Percentiles rank a stretch among this genome's conserved stretches.
Conservation (phyloP, 2,888 invertebrate species). For the Globia sparganii region DNA sequence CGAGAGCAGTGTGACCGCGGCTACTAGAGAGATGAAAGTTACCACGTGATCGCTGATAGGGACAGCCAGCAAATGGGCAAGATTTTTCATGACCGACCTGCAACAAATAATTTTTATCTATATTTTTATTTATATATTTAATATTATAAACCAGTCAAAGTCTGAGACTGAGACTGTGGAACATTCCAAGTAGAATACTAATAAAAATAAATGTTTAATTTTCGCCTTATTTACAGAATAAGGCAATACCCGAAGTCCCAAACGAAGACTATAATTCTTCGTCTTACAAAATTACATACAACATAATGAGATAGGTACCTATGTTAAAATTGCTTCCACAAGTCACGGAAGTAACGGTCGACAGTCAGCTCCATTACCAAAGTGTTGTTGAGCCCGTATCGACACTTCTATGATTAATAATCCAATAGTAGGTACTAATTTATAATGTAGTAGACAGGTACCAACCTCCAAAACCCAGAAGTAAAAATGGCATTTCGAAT, state of each 20-base stretch:
- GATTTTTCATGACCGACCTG: constrained; percentile 94
- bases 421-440: background rate
- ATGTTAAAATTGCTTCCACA: background rate
- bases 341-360: background rate
- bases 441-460: background rate
- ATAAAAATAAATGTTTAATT: background rate
- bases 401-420: background rate
- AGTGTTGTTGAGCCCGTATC: background rate
- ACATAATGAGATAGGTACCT: background rate
- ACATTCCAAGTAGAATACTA: background rate
- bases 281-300: background rate
- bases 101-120: constrained; percentile 63
- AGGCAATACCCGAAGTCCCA: background rate
- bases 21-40: constrained; percentile 90
- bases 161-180: no score
- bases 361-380: background rate
- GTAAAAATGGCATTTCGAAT: background rate
- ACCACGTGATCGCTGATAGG: constrained; percentile 93
- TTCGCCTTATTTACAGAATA: background rate
- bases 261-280: background rate
- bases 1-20: constrained; percentile 90
- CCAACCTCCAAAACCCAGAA: background rate
- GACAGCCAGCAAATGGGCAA: constrained; percentile 93
- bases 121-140: background rate
- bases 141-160: background rate